Evolutionary conservation across 2,888 invertebrate genomes (phyloP), one percentile per base, ranked within the genome.

Genomic region (Iselma pallidipennis): DNA sequence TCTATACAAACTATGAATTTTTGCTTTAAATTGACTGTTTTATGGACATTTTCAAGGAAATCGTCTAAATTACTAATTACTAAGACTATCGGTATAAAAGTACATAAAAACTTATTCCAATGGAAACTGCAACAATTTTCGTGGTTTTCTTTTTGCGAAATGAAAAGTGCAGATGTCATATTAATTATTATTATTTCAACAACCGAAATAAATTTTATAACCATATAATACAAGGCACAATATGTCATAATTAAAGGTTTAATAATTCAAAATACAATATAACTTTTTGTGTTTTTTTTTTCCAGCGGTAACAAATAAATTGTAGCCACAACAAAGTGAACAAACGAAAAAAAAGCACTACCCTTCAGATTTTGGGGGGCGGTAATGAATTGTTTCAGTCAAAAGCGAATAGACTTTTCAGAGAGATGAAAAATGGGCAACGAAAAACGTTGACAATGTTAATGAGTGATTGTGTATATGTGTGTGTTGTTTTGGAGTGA

Each of bases 21-120:
- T 31, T 31, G 4, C n/a, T 21, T 16, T 4, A 6, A 33, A 45
- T 37, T 53, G 53, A 42, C 31, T 33, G 50, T 57, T 51, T 26
- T 9, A 49, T 19, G 2, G 12, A 42, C 42, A 55, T 55, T 55
- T 14, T 55, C 29, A 16, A 25, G 12, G 45, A 55, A 54, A 16
- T 2, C 3, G 9, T 6, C 26, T 50, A 50, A 19, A 25, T 26
- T 49, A 49, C 49, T 28, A 25, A 25, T 16, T n/a, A 28, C 28
- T 25, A 50, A 9, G 1, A 23, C 50, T 50, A 50, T 16, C 23
- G n/a, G 55, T 59, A 59, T 59, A 59, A 59, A 59, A 59, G 59
- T 59, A 59, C 55, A 51, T 59, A 59, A 58, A 53, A 57, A n/a
- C 33, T 14, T n/a, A 37, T 16, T 7, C 7, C 2, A 14, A 7